Conservation (phyloP, 2,797 vertebrate genomes). For the Crenuchus spilurus region DNA sequence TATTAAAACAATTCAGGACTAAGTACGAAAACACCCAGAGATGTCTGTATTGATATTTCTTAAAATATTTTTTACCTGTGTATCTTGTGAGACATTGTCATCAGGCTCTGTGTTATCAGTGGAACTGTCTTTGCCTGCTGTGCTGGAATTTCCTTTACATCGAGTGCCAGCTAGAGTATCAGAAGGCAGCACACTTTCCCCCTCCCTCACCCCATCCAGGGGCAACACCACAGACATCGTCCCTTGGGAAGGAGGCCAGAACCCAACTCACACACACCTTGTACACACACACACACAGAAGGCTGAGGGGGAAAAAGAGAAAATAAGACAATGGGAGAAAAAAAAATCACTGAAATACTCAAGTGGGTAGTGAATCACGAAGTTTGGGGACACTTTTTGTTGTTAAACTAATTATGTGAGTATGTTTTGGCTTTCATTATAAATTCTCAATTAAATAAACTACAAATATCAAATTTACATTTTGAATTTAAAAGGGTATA, state of each 20-base stretch:
- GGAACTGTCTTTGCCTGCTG: conserved; percentile 85
- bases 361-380: no score
- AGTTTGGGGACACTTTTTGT: no score
- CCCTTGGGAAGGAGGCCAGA: conserved; percentile 66
- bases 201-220: conserved; percentile 87
- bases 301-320: conserved; percentile 34
- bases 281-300: conserved; percentile 21
- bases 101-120: conserved; percentile 84
- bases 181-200: conserved; percentile 87
- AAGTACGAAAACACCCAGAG: no score
- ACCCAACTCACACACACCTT: conserved; percentile 25
- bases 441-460: no score
- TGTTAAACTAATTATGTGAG: no score
- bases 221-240: conserved; percentile 59
- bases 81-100: conserved; percentile 85
- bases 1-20: no score
- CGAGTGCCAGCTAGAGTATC: conserved; percentile 85
- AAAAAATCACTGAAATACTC: no score
- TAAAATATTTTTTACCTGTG: conserved; percentile 83
- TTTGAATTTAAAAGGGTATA: no score
- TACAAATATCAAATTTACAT: no score
- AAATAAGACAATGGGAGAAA: no score
- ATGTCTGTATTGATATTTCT: no score
- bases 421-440: no score
- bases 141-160: conserved; percentile 85